These are phyloP conservation scores for Lagopus leucura DNA, from an alignment of 2,113 vertebrate species.

Conservation along the genomic window DNA sequence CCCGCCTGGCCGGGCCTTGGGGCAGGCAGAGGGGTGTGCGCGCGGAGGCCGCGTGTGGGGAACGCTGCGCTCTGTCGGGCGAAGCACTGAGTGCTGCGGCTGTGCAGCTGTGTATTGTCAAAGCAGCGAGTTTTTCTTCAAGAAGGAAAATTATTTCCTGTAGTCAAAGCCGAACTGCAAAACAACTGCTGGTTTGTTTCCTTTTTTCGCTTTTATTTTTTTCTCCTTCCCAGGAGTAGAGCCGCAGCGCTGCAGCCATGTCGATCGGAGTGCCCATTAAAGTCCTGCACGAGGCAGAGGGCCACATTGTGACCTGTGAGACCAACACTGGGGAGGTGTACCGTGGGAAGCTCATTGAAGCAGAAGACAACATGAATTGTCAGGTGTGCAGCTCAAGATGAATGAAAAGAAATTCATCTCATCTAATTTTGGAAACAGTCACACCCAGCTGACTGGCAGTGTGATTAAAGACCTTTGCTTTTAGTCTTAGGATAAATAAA, in stretches of 20 bases:
- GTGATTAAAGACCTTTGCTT: accelerated
- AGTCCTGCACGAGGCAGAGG: constrained; percentile 98
- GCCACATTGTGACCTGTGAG: constrained; percentile 97
- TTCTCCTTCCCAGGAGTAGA: background rate
- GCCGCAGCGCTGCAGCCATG: constrained; percentile 76
- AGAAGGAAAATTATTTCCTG: background rate
- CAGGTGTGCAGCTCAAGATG: constrained; percentile 79
- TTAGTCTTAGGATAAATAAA: background rate
- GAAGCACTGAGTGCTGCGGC: no score
- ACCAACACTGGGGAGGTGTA: constrained; percentile 97
- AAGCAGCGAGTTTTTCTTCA: accelerated
- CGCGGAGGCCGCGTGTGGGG: no score
- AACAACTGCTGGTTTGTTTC: background rate
- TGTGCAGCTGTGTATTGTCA: accelerated
- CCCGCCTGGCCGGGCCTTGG: no score
- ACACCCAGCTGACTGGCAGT: background rate
- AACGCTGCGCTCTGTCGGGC: no score
- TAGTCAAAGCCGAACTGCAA: background rate
- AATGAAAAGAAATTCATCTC: no score
- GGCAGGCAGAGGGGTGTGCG: no score
- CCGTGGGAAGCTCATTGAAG: constrained; percentile 95
- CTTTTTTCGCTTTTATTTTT: background rate
- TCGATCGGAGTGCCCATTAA: constrained; percentile 97
- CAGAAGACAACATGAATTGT: constrained; percentile 99
- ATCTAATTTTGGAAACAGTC: background rate